Base-by-base conservation (phyloP, 1,140 invertebrate genomes). In the Zaprionus inermis region DNA sequence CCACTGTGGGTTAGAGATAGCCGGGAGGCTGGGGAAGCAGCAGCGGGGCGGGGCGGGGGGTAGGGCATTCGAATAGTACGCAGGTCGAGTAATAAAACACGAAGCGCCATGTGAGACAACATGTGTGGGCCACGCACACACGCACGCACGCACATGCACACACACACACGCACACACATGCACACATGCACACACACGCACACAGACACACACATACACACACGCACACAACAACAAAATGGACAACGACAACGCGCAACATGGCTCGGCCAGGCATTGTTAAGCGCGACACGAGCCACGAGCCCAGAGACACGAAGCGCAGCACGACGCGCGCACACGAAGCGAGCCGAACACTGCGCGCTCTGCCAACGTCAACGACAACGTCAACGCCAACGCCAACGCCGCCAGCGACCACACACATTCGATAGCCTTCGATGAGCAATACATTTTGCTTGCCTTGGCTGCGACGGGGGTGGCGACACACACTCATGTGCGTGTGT, bases 391-490 rank as follows among this genome's bases (percentile, higher is more conserved):
- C 60, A 38, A 65, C 57, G 54, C 56, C 32, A 20, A 49, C 32
- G 65, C 52, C 20, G 67, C 67, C 55, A 49, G 63, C 55, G 73
- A 67, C 74, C 63, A 71, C 64, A 89, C 84, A 85, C 84, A 89
- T 89, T 89, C 84, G 84, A 89, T 89, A 89, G 85, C 84, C 84
- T 89, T 89, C 84, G 84, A 89, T 89, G 84, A 89, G 84, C 84
- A 89, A 89, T 89, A 85, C 81, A 85, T 85, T 85, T 85, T 86
- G 81, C 81, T 89, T 89, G 84, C 84, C 84, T 84, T 84, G 89
- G 80, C 89, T 73, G 65, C 69, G 82, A 73, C 75, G 81, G 63
- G 56, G 63, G 56, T 67, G 74, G 66, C 60, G 71, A 41, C 36
- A 30, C 59, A 24, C 49, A 30, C 58, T 24, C 10, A 11, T 49